Base-by-base conservation (phyloP, 2,113 vertebrate genomes). In the Chionis minor region DNA sequence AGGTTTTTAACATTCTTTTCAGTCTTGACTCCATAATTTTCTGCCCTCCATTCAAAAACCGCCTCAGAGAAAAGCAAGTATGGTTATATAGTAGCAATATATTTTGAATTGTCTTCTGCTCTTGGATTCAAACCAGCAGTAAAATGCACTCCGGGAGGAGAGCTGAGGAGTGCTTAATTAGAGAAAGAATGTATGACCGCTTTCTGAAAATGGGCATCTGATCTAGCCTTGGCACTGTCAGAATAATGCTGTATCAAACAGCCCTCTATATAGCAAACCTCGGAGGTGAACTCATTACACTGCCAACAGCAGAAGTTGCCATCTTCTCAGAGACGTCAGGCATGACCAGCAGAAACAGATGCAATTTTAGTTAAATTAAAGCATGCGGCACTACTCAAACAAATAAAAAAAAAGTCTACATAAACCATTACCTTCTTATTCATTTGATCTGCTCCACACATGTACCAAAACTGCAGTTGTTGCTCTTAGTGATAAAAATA, bases 111-210 rank as follows among this genome's bases (percentile, higher is more conserved):
- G 89, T 93, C 95, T 96, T 87, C 88, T 94, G 88, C 73, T 95
- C 84, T 94, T 97, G 96, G 90, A 96, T 88, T 58, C 54, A 63
- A 78, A 88, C 91, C 96, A 94, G 91, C 91, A 94, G 73, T 58
- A 95, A 94, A 95, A 97, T 78, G 81, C 73, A 87, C 91, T 97
- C 85, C 0, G 13, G 67, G 82, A 96, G 89, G 84, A 96, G 88
- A 96, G 88, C 87, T 92, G 94, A 97, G 82, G 87, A 95, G 93
- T 33, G 91, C 94, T 97, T 97, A 97, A 97, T 97, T 97, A 97
- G 91, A 80, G 88, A 86, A 94, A 93, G 94, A 83, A 94, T 87
- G 91, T 92, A 96, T 85, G 88, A 95, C 94, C 23, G 14, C 66
- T 91, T 70, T 94, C 52, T 22, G 89, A 86, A 96, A 97, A 88